Percentiles rank a stretch among this genome's conserved stretches.
Conservation (phyloP, 1,140 invertebrate genomes). For the Aphelinus atriplicis region DNA sequence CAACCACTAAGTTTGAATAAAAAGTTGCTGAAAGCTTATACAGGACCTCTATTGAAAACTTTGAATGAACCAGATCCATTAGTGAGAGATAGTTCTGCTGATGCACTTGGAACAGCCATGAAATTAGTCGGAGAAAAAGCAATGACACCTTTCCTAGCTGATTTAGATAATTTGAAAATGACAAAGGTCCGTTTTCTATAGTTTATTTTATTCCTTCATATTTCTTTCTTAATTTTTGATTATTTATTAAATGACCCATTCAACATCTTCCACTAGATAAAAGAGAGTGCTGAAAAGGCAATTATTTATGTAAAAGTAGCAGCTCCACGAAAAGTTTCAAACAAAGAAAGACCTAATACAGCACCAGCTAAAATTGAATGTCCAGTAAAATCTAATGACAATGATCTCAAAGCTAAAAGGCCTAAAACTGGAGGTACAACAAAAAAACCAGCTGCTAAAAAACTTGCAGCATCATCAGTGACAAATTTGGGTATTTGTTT, state of each 20-base stretch:
- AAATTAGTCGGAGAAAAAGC: slow-evolving; percentile 94
- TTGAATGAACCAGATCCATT: slow-evolving; percentile 88
- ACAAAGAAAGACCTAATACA: slow-evolving; percentile 66
- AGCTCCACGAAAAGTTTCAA: slow-evolving; percentile 67
- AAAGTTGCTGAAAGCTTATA: slow-evolving; percentile 89
- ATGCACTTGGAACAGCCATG: slow-evolving; percentile 93
- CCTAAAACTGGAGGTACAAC: slow-evolving; percentile 65
- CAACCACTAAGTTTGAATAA: slow-evolving; percentile 87
- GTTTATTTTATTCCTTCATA: neutral
- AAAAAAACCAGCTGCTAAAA: slow-evolving; percentile 58
- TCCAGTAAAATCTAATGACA: slow-evolving; percentile 46
- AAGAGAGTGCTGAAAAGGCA: slow-evolving; percentile 93
- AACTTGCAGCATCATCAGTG: slow-evolving; percentile 44
- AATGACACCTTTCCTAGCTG: slow-evolving; percentile 84
- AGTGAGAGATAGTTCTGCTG: slow-evolving; percentile 86
- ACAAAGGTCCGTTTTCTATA: slow-evolving; percentile 72
- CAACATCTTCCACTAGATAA: slow-evolving; percentile 71
- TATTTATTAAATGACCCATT: slow-evolving; percentile 9
- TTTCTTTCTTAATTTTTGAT: slow-evolving; percentile 1
- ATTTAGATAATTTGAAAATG: slow-evolving; percentile 92
- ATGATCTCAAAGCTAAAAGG: slow-evolving; percentile 54
- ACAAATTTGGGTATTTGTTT: slow-evolving; percentile 47
- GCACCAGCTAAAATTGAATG: slow-evolving; percentile 64
- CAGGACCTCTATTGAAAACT: slow-evolving; percentile 83
- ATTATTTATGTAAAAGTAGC: slow-evolving; percentile 81